Conservation (phyloP, 2,888 invertebrate genomes). For the Acronicta leporina region DNA sequence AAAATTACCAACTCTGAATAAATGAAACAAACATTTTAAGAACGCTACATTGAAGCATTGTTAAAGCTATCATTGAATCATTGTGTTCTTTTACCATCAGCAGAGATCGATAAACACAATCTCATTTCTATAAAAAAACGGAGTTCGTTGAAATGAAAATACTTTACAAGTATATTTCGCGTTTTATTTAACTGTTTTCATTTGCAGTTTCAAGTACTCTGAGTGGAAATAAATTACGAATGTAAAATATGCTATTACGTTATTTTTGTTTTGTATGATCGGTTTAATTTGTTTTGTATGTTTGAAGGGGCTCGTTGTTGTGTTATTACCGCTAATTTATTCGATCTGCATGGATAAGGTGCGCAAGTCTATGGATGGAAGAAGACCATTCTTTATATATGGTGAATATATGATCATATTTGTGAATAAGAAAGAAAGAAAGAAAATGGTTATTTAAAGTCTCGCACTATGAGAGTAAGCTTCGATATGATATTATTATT, state of each 20-base stretch:
- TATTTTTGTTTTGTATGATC: too few relatives aligned
- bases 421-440: too few relatives aligned
- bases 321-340: too few relatives aligned
- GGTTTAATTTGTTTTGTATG: too few relatives aligned
- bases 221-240: slow-evolving; percentile 1
- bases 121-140: slow-evolving; percentile 24
- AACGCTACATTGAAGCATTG: background rate
- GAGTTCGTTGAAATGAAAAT: slow-evolving; percentile 23
- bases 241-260: background rate
- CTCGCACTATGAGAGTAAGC: too few relatives aligned
- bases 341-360: too few relatives aligned
- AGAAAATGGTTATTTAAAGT: too few relatives aligned
- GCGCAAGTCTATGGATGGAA: too few relatives aligned
- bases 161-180: slow-evolving; percentile 21
- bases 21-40: slow-evolving; percentile 13
- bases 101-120: slow-evolving; percentile 7
- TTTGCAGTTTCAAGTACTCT: slow-evolving; percentile 4
- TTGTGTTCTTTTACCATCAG: slow-evolving; percentile 3
- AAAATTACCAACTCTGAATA: slow-evolving; percentile 15
- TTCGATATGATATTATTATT: too few relatives aligned
- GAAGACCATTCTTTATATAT: too few relatives aligned
- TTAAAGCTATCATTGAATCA: slow-evolving; percentile 1
- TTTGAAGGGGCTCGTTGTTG: too few relatives aligned
- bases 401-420: too few relatives aligned
- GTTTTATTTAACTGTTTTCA: slow-evolving; percentile 25